Base-by-base conservation (phyloP, 2,113 vertebrate genomes). In the Phalacrocorax carbo region DNA sequence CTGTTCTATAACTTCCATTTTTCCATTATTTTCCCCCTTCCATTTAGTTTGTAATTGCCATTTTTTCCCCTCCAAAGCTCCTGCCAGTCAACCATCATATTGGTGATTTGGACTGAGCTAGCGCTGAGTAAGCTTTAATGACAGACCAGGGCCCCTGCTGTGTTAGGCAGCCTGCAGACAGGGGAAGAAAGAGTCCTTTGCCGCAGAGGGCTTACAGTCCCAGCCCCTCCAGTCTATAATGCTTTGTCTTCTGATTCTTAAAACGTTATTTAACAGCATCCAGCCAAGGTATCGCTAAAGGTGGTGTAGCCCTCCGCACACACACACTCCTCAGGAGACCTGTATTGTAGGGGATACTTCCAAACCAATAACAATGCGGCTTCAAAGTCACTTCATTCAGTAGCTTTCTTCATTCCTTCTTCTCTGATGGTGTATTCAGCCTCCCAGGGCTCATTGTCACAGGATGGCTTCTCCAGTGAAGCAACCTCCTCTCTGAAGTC, bases 31-130 rank as follows among this genome's bases (percentile, higher is more conserved):
- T 91, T 21, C 12, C 54, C 70, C 27, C 58, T 77, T 87, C 91
- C 75, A 73, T 90, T 94, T 96, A 89, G 68, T 77, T 91, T 55
- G 68, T 80, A 94, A 95, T 94, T 94, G 77, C 91, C 2, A 0
- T 87, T 94, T 95, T 95, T 82, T 70, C 71, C 60, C 91, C 82
- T 94, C 84, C 84, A 94, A 82, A 94, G 61, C 92, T 92, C 92
- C 84, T 95, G 93, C 82, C 94, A 90, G 42, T 91, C 94, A 94
- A 77, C 54, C 91, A 90, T 93, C 91, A 55, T 57, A 93, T 48
- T 66, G 84, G 86, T 89, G 91, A 93, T 95, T 95, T 80, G 87
- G 89, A 83, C 42, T 62, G 87, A 75, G 70, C 58, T 76, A 82
- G 73, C 13, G 6, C 73, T 3, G 54, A 80, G 87, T 51, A 8